Conservation (phyloP, 2,113 vertebrate genomes). For the Ictalurus furcatus region DNA sequence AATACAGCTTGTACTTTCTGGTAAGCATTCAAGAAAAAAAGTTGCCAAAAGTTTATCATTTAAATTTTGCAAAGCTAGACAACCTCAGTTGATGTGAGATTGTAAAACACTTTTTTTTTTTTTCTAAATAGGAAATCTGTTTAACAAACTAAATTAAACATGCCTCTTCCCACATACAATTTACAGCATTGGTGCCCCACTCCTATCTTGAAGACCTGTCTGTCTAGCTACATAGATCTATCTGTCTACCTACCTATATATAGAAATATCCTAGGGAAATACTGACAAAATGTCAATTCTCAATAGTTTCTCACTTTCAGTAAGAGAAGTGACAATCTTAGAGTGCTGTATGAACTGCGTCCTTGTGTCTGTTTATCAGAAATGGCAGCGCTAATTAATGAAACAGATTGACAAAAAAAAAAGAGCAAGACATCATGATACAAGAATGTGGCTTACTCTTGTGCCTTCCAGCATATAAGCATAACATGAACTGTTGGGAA, state of each 20-base stretch:
- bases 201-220: neutral
- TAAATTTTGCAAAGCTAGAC: neutral
- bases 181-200: neutral
- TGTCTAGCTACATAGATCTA: too few species aligned
- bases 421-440: conserved; percentile 53
- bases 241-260: neutral
- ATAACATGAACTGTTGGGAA: conserved; percentile 1
- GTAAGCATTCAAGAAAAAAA: neutral
- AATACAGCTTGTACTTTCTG: neutral
- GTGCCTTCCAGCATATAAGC: conserved; percentile 35
- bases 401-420: conserved; percentile 50
- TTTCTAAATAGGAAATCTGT: conserved; percentile 35
- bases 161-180: conserved; percentile 42
- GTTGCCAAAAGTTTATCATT: neutral
- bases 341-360: conserved; percentile 64
- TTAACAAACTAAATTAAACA: conserved; percentile 43
- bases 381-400: conserved; percentile 68
- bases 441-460: conserved; percentile 61
- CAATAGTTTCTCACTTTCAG: conserved; percentile 64
- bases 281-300: conserved; percentile 57
- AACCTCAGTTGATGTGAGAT: neutral
- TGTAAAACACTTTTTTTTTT: conserved; percentile 13
- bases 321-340: conserved; percentile 65
- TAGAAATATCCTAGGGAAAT: conserved; percentile 38
- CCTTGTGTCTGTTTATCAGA: conserved; percentile 58